Evolutionary conservation across 2,888 invertebrate genomes (phyloP).

Genomic region (Dendrolimus houi): DNA sequence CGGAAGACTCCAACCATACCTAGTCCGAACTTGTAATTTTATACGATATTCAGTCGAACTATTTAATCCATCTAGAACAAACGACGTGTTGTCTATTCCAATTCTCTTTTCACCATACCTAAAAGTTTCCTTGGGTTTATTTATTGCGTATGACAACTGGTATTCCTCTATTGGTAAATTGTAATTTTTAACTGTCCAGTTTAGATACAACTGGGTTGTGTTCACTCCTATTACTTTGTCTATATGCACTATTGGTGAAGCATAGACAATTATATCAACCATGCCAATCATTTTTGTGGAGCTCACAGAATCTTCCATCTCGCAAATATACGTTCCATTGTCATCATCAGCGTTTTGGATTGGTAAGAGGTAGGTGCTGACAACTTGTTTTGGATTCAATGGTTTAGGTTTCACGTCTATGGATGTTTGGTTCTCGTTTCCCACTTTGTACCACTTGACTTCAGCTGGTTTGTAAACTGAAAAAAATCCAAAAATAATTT

Average conservation of each 20-base stretch:
- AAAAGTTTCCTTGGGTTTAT: constrained; percentile 27
- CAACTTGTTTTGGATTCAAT: constrained; percentile 75
- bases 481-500: constrained; percentile 8
- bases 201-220: constrained; percentile 83
- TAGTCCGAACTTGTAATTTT: constrained; percentile 80
- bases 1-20: constrained; percentile 75
- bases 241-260: constrained; percentile 82
- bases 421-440: constrained; percentile 14
- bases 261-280: constrained; percentile 77
- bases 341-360: constrained; percentile 76
- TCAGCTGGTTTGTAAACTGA: constrained; percentile 48
- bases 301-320: constrained; percentile 38
- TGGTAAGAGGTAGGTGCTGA: constrained; percentile 68
- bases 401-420: constrained; percentile 5
- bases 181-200: constrained; percentile 88
- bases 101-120: constrained; percentile 76
- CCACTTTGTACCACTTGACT: constrained; percentile 50
- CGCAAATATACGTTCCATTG: constrained; percentile 78
- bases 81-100: constrained; percentile 79
- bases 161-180: constrained; percentile 81
- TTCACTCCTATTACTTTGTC: constrained; percentile 86
- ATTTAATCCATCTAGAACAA: constrained; percentile 80
- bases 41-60: constrained; percentile 81
- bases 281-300: constrained; percentile 53
- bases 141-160: constrained; percentile 70